Evolutionary conservation across 2,797 vertebrate genomes (phyloP).

Genomic region (Limnodromus scolopaceus): DNA sequence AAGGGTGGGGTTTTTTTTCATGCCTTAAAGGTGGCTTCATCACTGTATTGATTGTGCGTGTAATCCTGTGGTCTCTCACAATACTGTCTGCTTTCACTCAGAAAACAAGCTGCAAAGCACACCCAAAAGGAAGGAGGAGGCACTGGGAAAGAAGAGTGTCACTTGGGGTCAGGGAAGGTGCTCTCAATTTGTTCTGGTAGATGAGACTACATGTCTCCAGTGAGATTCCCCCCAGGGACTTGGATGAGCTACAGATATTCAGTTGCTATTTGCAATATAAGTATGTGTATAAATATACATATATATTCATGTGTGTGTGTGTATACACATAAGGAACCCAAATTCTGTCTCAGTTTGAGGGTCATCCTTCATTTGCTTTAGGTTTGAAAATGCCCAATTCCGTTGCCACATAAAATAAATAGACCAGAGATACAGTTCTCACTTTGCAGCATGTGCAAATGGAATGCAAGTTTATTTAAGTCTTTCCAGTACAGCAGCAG

Average conservation of each 20-base stretch:
- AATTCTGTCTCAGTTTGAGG: neutral
- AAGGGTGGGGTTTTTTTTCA: rapidly evolving
- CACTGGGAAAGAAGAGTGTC: neutral
- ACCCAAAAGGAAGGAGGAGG: neutral
- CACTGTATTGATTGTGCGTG: neutral
- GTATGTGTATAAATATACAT: rapidly evolving
- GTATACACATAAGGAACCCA: neutral
- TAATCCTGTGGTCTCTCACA: neutral
- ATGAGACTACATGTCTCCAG: neutral
- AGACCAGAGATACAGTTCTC: neutral
- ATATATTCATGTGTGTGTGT: neutral
- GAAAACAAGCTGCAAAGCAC: neutral
- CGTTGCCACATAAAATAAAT: neutral
- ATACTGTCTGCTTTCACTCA: neutral
- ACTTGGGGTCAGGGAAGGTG: neutral
- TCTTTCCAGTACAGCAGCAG: neutral
- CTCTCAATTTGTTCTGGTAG: neutral
- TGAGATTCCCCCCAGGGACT: neutral
- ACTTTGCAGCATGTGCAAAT: conserved; percentile 32
- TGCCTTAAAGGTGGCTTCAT: neutral
- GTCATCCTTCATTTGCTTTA: neutral
- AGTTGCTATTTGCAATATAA: neutral
- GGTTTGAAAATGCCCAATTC: neutral
- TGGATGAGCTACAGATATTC: neutral
- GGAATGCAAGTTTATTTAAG: conserved; percentile 43